Percentiles rank a stretch among this genome's conserved stretches.
These are phyloP conservation scores for Pandemis corylana DNA, from an alignment of 2,888 invertebrate genomes.

Conservation along the genomic window DNA sequence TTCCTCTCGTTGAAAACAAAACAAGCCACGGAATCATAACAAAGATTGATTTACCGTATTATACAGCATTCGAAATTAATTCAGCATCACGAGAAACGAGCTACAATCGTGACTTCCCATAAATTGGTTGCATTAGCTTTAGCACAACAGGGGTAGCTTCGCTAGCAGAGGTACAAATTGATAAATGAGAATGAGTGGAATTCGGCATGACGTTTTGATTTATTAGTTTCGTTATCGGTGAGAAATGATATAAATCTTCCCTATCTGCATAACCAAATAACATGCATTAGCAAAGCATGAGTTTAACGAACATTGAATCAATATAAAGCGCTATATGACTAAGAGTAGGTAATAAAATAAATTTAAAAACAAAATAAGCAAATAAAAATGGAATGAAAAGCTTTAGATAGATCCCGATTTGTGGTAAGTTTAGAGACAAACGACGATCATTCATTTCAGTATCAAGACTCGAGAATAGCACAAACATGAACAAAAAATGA, in stretches of 20 bases:
- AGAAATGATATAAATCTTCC: neutral
- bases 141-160: slow-evolving; percentile 1
- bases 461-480: neutral
- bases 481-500: neutral
- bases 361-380: neutral
- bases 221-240: neutral
- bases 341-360: no score
- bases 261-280: slow-evolving; percentile 2
- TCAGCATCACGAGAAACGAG: neutral
- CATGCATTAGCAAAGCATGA: neutral
- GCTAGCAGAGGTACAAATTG: slow-evolving; percentile 16
- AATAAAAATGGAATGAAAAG: neutral
- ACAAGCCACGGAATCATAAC: neutral
- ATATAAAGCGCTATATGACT: neutral
- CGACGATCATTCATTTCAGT: neutral
- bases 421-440: neutral
- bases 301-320: neutral
- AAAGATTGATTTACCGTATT: neutral
- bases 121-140: slow-evolving; percentile 27
- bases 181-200: slow-evolving; percentile 9
- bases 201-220: neutral
- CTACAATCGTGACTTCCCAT: slow-evolving; percentile 35
- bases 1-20: neutral
- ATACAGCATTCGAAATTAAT: slow-evolving; percentile 3
- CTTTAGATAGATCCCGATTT: neutral